Conservation (phyloP, 2,888 invertebrate genomes). For the Sclerodermus sp. region DNA sequence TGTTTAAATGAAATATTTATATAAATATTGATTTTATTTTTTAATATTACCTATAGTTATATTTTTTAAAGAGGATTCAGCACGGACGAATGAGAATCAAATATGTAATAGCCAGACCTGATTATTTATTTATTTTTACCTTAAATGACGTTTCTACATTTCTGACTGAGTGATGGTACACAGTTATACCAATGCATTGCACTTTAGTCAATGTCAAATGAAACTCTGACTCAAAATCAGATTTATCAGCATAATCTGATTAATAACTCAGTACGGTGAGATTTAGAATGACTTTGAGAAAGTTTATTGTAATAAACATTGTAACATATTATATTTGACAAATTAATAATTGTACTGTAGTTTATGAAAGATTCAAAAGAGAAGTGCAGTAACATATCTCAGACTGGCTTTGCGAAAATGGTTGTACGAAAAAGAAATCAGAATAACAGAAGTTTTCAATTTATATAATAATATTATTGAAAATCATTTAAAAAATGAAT, state of each 20-base stretch:
- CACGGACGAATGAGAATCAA: slow-evolving; percentile 21
- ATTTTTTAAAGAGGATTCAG: slow-evolving; percentile 24
- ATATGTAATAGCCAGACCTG: slow-evolving; percentile 4
- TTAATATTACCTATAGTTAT: not conserved
- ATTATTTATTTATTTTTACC: slow-evolving; percentile 26
- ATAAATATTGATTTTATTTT: slow-evolving; percentile 26
- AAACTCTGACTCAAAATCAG: slow-evolving; percentile 17
- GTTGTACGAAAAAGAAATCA: slow-evolving; percentile 25
- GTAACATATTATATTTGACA: slow-evolving; percentile 35
- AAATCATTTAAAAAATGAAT: slow-evolving; percentile 17
- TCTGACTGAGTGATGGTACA: slow-evolving; percentile 12
- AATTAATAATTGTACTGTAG: slow-evolving; percentile 40
- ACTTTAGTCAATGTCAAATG: slow-evolving; percentile 26
- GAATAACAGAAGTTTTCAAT: slow-evolving; percentile 23
- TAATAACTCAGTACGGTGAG: slow-evolving; percentile 24
- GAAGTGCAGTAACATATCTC: slow-evolving; percentile 36
- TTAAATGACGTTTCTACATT: slow-evolving; percentile 24
- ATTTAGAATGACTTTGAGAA: slow-evolving; percentile 34
- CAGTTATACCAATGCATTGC: slow-evolving; percentile 31
- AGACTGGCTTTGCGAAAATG: slow-evolving; percentile 29
- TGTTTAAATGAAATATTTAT: too few species aligned
- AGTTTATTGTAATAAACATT: slow-evolving; percentile 40
- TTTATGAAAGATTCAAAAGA: slow-evolving; percentile 31
- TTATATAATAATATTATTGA: slow-evolving; percentile 23
- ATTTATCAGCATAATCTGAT: slow-evolving; percentile 22